A percentile compares a stretch with the other conserved stretches of the same genome.
Evolutionary conservation across 2,797 vertebrate species (phyloP).

Genomic region (Oreochromis mossambicus): DNA sequence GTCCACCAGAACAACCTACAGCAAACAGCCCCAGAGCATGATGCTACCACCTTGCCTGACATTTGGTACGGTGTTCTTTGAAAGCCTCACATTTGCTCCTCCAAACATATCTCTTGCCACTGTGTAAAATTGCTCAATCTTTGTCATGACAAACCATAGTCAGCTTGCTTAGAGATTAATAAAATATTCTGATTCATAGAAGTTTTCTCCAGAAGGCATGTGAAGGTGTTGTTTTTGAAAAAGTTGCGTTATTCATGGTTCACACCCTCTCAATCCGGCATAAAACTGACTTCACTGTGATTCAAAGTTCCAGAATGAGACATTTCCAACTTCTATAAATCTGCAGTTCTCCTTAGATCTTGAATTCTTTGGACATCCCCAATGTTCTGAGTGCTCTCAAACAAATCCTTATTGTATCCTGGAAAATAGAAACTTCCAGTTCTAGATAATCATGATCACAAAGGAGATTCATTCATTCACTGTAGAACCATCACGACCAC

Average conservation of each 20-base stretch:
- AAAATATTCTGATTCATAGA: not conserved
- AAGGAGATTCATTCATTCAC: not conserved
- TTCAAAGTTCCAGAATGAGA: not conserved
- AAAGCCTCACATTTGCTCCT: not conserved
- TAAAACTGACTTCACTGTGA: not conserved
- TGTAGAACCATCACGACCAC: not conserved
- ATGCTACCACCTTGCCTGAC: not conserved
- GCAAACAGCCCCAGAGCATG: not conserved
- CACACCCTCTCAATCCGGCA: accelerated
- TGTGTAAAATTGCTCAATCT: not conserved
- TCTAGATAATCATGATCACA: not conserved
- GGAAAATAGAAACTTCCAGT: not conserved
- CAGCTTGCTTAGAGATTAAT: not conserved
- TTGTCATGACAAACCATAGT: not conserved
- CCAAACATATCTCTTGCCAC: not conserved
- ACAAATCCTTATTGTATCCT: not conserved
- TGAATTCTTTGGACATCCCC: not conserved
- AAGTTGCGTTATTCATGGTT: not conserved
- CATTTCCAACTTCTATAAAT: not conserved
- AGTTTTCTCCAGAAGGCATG: not conserved
- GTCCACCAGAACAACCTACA: not conserved
- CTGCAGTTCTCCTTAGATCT: not conserved
- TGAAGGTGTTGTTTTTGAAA: not conserved
- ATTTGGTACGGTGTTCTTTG: not conserved
- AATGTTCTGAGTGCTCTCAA: not conserved